Conservation (phyloP, 2,888 invertebrate species). For the Crocallis elinguaria region DNA sequence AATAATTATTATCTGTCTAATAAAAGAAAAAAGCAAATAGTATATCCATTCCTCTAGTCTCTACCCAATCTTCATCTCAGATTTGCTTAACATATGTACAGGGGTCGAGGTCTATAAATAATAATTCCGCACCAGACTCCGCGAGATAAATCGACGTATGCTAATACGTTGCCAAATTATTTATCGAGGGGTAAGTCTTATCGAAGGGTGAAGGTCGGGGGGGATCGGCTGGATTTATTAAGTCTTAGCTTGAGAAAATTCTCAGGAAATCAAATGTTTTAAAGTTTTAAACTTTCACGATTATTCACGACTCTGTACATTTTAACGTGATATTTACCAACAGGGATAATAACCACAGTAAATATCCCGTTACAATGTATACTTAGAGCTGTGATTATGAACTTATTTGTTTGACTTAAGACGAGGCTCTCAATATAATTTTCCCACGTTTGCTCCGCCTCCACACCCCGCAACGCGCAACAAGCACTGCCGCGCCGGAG, state of each 20-base stretch:
- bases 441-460: no score
- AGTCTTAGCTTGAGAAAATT: constrained; percentile 12
- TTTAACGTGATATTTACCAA: no score
- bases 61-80: constrained; percentile 55
- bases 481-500: no score
- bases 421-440: no score
- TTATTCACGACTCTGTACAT: no score
- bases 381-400: no score
- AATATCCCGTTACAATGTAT: no score
- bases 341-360: no score
- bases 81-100: constrained; percentile 80
- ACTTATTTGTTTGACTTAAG: no score
- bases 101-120: constrained; percentile 74
- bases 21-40: not conserved
- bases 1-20: no score
- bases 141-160: constrained; percentile 84
- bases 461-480: no score
- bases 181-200: constrained; percentile 75
- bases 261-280: not conserved
- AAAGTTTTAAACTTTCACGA: not conserved
- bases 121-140: constrained; percentile 71
- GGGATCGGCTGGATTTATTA: constrained; percentile 21
- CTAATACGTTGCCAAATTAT: constrained; percentile 82
- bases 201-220: constrained; percentile 41
- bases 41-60: constrained; percentile 14